Base-by-base conservation (phyloP, 2,888 invertebrate genomes). In the Exocentrus adspersus region DNA sequence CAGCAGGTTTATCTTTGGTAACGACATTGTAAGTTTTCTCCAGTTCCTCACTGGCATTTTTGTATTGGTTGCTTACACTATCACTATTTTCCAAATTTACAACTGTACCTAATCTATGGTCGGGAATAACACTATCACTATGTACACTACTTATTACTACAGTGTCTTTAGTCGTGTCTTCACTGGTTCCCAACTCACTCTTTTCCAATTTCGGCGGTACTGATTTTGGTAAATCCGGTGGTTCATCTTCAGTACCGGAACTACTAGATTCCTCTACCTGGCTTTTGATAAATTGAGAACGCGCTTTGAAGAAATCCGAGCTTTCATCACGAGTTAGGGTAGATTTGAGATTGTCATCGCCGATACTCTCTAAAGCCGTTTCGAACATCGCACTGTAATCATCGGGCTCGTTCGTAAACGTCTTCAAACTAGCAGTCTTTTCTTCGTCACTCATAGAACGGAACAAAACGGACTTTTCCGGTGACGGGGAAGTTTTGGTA, bases 401-500 rank as follows among this genome's bases (percentile, higher is more conserved):
- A 69, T 82, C 81, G 1, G 73, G 72, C 41, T 75, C 76, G n/a
- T 77, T 73, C 28, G 60, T 52, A 45, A 75, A 72, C 42, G 75
- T 73, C 63, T 77, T 74, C 43, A 84, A 66, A 59, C 80, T 82
- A 54, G 82, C 80, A 7, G 81, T 78, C 72, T 87, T 88, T 69
- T 88, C 87, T 71, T 88, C 88, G 75, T 88, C 88, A 74, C 87
- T 87, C 54, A 88, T 77, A 7, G 87, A 86, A 60, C 84, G 77
- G 20, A 64, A 75, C 9, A 80, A 61, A 4, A 79, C 75, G 2
- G 70, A 69, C 60, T 75, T 75, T 57, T 78, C 70, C 50, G 66
- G 72, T 56, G 64, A 63, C 64, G 60, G 72, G 56, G 64, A 63
- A 63, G 60, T 68, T 72, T 73, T 72, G 64, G 64, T 58, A 41